Evolutionary conservation across 2,113 vertebrate species (phyloP), one percentile per base, ranked within the genome.

Genomic region (Phyllopteryx taeniolatus): DNA sequence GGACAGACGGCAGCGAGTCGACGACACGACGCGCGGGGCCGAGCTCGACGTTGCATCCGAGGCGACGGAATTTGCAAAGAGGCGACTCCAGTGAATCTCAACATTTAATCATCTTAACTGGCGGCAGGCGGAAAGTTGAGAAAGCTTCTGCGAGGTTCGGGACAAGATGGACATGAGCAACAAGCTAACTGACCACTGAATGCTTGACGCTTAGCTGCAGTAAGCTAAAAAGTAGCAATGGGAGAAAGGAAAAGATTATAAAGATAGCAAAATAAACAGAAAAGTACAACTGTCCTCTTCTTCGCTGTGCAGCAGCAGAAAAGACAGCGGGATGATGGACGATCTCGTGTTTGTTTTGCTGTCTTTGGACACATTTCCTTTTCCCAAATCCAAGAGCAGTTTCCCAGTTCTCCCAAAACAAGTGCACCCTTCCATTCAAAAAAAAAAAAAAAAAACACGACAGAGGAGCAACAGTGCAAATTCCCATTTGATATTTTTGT

Each of bases 31-130:
- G 42, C 22, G 42, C 12, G n/a, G 20, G 22, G n/a, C n/a, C 13
- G 8, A 47, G 3, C 43, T 31, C 14, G 1, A 13, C 13, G 47
- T 47, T 47, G 22, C n/a, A 82, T 86, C 85, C 86, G 83, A 84
- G 78, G 82, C 84, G 79, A 85, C 88, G 87, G 85, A 86, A 89
- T 88, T 81, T 82, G 35, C 31, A 76, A 88, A 84, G 82, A 85
- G 81, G 83, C 68, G 71, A 72, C 75, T 85, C 75, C 9, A 14
- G 87, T 53, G 70, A 56, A 85, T 88, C 77, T 90, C 82, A 87
- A 90, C 87, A 89, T 88, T 91, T 89, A 14, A 90, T 85, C 78
- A 79, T 57, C 75, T 14, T 35, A 13, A 76, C 83, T 62, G 2
- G 74, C 81, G 83, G 86, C 79, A 9, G 49, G 0, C 31, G 35